phyloP scores from a whole-genome alignment of 2,888 invertebrate genomes.

The Catocala sponsa region DNA sequence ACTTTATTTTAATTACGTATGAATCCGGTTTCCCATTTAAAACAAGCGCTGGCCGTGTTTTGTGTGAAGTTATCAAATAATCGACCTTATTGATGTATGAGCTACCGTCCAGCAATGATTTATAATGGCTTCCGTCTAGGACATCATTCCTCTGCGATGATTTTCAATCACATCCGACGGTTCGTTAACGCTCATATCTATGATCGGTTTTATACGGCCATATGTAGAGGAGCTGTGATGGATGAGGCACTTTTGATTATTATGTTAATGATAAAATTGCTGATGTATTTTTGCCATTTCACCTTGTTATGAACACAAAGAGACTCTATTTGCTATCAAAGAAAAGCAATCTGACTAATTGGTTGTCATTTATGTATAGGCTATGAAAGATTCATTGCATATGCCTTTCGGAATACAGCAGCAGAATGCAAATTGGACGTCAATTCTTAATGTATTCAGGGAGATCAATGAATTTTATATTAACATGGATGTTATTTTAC shows the following conservation, averaged over 20 bases:
- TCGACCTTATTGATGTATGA: conserved; percentile 85
- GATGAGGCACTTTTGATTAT: conserved; percentile 60
- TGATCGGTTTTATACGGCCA: conserved; percentile 57
- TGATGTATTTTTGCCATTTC: conserved; percentile 10
- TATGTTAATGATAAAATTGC: conserved; percentile 21
- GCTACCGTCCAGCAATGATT: conserved; percentile 84
- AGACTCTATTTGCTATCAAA: conserved; percentile 6
- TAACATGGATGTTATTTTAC: no score
- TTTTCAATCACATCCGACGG: conserved; percentile 87
- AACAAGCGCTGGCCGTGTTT: conserved; percentile 71
- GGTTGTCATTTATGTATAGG: conserved; percentile 7
- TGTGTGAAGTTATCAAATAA: conserved; percentile 83
- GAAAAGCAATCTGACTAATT: conserved; percentile 9
- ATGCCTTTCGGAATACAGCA: background rate
- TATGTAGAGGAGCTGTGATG: conserved; percentile 45
- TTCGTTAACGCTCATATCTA: conserved; percentile 84
- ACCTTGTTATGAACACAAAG: background rate
- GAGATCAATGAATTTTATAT: background rate
- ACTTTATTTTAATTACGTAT: conserved; percentile 73
- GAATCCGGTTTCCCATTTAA: conserved; percentile 53
- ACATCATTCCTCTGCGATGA: conserved; percentile 85
- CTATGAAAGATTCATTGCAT: conserved; percentile 7
- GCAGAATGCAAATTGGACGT: conserved; percentile 7
- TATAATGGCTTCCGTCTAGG: conserved; percentile 86
- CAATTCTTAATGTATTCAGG: conserved; percentile 1